Evolutionary conservation across 2,888 invertebrate genomes (phyloP), one percentile per base, ranked within the genome.

Genomic region (Trichopria drosophilae): DNA sequence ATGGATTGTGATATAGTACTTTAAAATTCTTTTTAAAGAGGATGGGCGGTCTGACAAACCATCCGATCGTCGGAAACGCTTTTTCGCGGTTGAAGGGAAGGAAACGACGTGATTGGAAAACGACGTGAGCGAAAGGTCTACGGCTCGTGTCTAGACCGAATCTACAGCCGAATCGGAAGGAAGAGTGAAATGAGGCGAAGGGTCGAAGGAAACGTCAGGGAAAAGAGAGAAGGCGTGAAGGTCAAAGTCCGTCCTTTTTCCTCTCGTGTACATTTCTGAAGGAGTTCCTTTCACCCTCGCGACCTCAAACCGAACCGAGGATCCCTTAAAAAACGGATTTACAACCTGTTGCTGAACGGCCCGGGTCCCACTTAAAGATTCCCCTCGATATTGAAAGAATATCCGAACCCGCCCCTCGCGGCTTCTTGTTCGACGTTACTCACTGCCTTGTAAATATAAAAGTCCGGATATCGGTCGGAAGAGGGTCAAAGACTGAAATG

Each of bases 321-420:
- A 66, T 67, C 69, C 68, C 68, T 71, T 68, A 69, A 69, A 70
- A 70, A 71, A 71, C 71, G 71, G 71, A 72, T 75, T 75, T 74
- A 73, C 75, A 75, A 75, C 75, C 75, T 75, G 75, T 75, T 75
- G 75, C 73, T 72, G 65, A 54, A 45, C 49, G 50, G 53, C 43
- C 40, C 50, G 44, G 49, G 55, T 69, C 66, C 72, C 74, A 73
- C 73, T 75, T 75, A 75, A 74, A 75, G 73, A 74, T 75, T 73
- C 75, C 74, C 75, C 74, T 75, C 75, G 73, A 75, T 75, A 75
- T 75, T 71, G 74, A 73, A 75, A 74, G 73, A 73, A 73, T 74
- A 74, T 73, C 72, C 70, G 68, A 69, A 69, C 51, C 35, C 10
- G 67, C 65, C 57, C 61, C 58, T 50, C 59, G 58, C 55, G 56